A percentile compares a stretch with the other conserved stretches of the same genome.
phyloP scores from a whole-genome alignment of 2,888 invertebrate species.

The Protodeltote pygarga region DNA sequence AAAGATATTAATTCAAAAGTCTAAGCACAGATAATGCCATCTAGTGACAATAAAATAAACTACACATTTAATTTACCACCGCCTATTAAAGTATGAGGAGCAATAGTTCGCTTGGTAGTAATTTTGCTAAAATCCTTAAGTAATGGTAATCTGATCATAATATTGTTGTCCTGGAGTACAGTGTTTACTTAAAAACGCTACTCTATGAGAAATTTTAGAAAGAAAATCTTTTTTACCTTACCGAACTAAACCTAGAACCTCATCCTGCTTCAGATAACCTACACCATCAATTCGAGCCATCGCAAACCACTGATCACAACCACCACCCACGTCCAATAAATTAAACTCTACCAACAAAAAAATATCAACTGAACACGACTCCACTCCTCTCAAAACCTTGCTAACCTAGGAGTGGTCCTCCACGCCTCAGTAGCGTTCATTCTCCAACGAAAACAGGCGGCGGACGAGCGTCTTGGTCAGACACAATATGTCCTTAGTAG shows the following conservation, averaged over 20 bases:
- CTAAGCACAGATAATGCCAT: too few species aligned
- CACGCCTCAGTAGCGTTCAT: conserved; percentile 72
- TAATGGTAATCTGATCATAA: background rate
- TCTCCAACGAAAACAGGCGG: conserved; percentile 69
- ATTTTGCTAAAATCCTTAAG: background rate
- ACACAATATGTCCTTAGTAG: conserved; percentile 82
- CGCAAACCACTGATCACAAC: too few species aligned
- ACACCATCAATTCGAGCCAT: too few species aligned
- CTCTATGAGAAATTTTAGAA: too few species aligned
- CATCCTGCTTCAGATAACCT: too few species aligned
- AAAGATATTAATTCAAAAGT: too few species aligned
- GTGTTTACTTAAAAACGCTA: too few species aligned
- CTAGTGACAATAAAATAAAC: too few species aligned
- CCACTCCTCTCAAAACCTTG: conserved; percentile 41
- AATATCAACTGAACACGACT: conserved; percentile 42
- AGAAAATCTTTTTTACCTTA: too few species aligned
- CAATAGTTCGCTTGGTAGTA: background rate
- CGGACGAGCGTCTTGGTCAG: conserved; percentile 64
- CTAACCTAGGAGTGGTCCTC: conserved; percentile 64
- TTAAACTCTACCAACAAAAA: conserved; percentile 4
- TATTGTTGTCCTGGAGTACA: background rate
- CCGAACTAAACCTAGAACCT: too few species aligned
- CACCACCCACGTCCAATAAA: background rate
- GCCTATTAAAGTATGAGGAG: conserved; percentile 3
- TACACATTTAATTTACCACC: too few species aligned